phyloP scores from a whole-genome alignment of 2,888 invertebrate genomes.

The Marronus borbonicus region DNA sequence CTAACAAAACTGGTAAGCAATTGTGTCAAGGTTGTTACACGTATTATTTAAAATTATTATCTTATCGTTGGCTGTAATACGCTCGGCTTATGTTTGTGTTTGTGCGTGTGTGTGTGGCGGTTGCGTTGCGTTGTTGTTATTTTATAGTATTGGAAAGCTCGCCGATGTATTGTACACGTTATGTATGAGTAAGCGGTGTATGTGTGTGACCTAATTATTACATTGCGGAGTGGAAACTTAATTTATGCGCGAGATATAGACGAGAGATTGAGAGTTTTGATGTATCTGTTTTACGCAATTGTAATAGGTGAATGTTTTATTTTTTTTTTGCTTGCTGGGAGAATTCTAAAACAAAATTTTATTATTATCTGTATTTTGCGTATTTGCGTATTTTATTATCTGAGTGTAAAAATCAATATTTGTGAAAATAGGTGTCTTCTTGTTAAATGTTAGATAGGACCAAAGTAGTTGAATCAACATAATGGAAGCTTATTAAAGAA shows the following conservation, averaged over 20 bases:
- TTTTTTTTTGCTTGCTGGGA: background rate
- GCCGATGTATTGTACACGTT: background rate
- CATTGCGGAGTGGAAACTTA: conserved; percentile 29
- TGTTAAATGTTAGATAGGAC: too few relatives aligned
- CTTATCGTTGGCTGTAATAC: conserved; percentile 38
- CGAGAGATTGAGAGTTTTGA: too few relatives aligned
- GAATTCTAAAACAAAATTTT: too few relatives aligned
- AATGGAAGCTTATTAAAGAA: too few relatives aligned
- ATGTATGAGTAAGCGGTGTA: conserved; percentile 13
- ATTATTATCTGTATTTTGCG: too few relatives aligned
- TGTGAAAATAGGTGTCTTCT: too few relatives aligned
- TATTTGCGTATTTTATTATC: too few relatives aligned
- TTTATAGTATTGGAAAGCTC: background rate
- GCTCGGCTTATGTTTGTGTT: background rate
- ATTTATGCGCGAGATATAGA: conserved; percentile 24
- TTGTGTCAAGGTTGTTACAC: conserved; percentile 57
- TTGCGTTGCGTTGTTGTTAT: conserved; percentile 15
- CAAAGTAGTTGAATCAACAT: too few relatives aligned
- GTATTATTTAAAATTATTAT: conserved; percentile 50
- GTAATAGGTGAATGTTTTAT: background rate
- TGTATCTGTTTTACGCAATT: background rate
- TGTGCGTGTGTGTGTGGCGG: conserved; percentile 10
- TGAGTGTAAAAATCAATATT: too few relatives aligned
- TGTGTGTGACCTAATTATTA: conserved; percentile 49
- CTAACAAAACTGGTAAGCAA: conserved; percentile 60